Conservation (phyloP, 2,797 vertebrate genomes). For the Sebastes taczanowskii region DNA sequence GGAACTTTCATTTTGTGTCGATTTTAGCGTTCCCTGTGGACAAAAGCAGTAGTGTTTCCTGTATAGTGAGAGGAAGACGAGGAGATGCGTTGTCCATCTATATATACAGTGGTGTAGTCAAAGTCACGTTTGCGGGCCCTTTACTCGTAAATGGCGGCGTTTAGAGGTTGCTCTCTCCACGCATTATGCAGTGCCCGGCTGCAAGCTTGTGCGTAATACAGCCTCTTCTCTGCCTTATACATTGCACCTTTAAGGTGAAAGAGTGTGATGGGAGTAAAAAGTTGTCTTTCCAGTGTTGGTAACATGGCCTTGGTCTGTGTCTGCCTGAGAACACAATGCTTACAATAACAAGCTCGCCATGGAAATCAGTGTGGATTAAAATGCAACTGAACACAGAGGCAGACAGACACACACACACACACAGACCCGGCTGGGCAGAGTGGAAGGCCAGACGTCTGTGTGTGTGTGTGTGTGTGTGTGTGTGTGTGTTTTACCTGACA, state of each 20-base stretch:
- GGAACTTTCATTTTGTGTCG: too few species aligned
- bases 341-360: constrained; percentile 15
- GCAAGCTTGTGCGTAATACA: too few species aligned
- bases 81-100: too few species aligned
- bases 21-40: too few species aligned
- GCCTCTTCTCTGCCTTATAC: background rate
- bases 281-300: background rate
- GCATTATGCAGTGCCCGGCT: too few species aligned
- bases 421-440: background rate
- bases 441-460: background rate
- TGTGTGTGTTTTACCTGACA: constrained; percentile 31
- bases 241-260: background rate
- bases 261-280: background rate
- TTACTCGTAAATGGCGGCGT: too few species aligned
- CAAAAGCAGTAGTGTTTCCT: too few species aligned
- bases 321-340: background rate
- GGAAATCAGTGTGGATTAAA: constrained; percentile 21
- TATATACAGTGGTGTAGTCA: too few species aligned
- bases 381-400: background rate
- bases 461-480: constrained; percentile 13
- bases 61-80: too few species aligned
- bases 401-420: background rate
- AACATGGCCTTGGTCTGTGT: constrained; percentile 9
- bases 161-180: too few species aligned
- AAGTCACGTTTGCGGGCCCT: too few species aligned